Percentiles rank a stretch among this genome's conserved stretches.
Evolutionary conservation across 2,797 vertebrate genomes (phyloP).

Genomic region (Sibirionetta formosa): DNA sequence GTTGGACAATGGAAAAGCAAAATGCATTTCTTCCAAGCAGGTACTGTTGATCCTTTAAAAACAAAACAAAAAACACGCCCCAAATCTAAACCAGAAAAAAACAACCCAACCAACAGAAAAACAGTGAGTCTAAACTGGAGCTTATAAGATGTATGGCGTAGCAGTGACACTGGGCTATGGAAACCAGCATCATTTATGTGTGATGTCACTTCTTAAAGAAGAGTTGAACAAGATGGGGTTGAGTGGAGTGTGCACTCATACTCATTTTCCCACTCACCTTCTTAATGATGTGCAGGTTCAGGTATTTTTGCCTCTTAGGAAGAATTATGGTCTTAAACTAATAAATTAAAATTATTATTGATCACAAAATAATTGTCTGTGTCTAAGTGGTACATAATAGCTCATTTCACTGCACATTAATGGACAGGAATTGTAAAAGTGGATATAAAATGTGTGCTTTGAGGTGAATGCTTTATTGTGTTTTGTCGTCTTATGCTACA

Average conservation of each 20-base stretch:
- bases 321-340: not conserved
- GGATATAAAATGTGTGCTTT: slow-evolving; percentile 50
- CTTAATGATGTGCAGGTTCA: not conserved
- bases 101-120: not conserved
- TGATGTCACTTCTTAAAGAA: not conserved
- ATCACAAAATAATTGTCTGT: slow-evolving; percentile 66
- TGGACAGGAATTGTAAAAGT: slow-evolving; percentile 22
- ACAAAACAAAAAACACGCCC: not conserved
- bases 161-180: accelerated
- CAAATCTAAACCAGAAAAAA: not conserved
- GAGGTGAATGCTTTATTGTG: slow-evolving; percentile 40
- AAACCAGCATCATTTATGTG: not conserved
- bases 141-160: accelerated
- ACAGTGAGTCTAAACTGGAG: not conserved
- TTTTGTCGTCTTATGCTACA: slow-evolving; percentile 44
- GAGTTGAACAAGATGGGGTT: not conserved
- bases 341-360: slow-evolving; percentile 63
- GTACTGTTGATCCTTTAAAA: not conserved
- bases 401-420: slow-evolving; percentile 44
- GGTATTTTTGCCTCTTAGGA: not conserved
- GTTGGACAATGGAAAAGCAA: not conserved
- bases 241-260: not conserved
- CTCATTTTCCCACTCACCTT: not conserved
- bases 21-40: not conserved
- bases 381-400: slow-evolving; percentile 47